These are phyloP conservation scores for Astreopora myriophthalma DNA, from an alignment of 64 coral and sea anemone genomes.

Conservation along the genomic window DNA sequence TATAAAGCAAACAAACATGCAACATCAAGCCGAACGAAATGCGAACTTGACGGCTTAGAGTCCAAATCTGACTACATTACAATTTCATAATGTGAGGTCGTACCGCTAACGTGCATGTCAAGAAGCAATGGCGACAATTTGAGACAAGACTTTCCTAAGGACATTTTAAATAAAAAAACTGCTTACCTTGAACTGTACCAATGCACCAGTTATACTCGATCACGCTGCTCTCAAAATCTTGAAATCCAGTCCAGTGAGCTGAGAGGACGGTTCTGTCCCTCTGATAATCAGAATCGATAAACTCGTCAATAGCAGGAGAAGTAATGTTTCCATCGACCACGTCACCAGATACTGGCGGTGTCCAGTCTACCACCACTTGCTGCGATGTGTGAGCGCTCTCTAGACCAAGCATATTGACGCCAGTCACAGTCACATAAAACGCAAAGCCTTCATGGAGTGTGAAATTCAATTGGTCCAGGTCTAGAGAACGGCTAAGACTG, in stretches of 20 bases:
- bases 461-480: slow-evolving; percentile 77
- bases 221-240: slow-evolving; percentile 73
- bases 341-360: slow-evolving; percentile 61
- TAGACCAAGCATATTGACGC: slow-evolving; percentile 78
- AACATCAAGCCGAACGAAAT: too few species aligned
- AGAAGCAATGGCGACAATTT: too few species aligned
- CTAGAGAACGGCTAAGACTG: slow-evolving; percentile 65
- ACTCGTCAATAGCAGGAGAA: background rate
- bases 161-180: background rate
- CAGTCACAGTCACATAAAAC: slow-evolving; percentile 80
- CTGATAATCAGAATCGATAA: slow-evolving; percentile 72
- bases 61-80: too few species aligned
- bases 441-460: slow-evolving; percentile 65
- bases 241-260: slow-evolving; percentile 67
- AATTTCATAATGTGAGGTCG: too few species aligned
- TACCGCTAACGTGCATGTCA: too few species aligned
- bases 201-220: slow-evolving; percentile 84
- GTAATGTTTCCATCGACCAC: slow-evolving; percentile 77
- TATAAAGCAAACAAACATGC: too few species aligned
- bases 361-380: slow-evolving; percentile 77
- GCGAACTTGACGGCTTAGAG: too few species aligned
- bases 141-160: too few species aligned
- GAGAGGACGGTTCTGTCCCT: slow-evolving; percentile 6
- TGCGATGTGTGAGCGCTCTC: slow-evolving; percentile 51
- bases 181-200: slow-evolving; percentile 70